A percentile compares a stretch with the other conserved stretches of the same genome.
Evolutionary conservation across 2,113 vertebrate species (phyloP).

Genomic region (Oryzias melastigma): DNA sequence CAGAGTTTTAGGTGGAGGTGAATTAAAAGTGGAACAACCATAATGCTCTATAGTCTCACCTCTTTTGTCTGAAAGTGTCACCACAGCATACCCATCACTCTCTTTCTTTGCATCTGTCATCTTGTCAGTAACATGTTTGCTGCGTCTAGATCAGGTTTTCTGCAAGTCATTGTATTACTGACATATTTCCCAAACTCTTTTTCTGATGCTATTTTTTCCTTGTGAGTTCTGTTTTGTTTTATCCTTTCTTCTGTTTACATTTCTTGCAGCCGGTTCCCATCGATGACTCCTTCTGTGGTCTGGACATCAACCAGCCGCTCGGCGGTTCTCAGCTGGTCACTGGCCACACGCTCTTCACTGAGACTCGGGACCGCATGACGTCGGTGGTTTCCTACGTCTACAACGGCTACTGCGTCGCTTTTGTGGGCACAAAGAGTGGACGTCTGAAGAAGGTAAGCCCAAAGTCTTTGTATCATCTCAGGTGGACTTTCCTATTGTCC

Average conservation of each 20-base stretch:
- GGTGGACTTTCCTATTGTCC: too few relatives aligned
- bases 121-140: too few relatives aligned
- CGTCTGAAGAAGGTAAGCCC: conserved; percentile 92
- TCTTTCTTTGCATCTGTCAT: too few relatives aligned
- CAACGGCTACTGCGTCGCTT: conserved; percentile 94
- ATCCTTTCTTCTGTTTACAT: not conserved
- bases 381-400: conserved; percentile 95
- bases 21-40: too few relatives aligned
- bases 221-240: not conserved
- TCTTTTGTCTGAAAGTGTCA: not conserved
- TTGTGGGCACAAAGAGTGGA: conserved; percentile 95
- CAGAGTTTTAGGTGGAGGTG: too few relatives aligned
- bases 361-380: conserved; percentile 92
- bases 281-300: conserved; percentile 95
- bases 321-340: conserved; percentile 92
- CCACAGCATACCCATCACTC: not conserved
- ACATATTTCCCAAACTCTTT: not conserved
- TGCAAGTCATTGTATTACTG: not conserved
- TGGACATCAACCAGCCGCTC: conserved; percentile 98
- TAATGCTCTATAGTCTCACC: not conserved
- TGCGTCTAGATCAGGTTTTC: too few relatives aligned
- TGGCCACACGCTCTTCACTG: conserved; percentile 88
- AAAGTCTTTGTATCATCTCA: not conserved
- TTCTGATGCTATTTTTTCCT: not conserved
- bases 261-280: conserved; percentile 90